A percentile compares a stretch with the other conserved stretches of the same genome.
These are phyloP conservation scores for Heliangelus exortis DNA, from an alignment of 2,797 vertebrate species.

Conservation along the genomic window DNA sequence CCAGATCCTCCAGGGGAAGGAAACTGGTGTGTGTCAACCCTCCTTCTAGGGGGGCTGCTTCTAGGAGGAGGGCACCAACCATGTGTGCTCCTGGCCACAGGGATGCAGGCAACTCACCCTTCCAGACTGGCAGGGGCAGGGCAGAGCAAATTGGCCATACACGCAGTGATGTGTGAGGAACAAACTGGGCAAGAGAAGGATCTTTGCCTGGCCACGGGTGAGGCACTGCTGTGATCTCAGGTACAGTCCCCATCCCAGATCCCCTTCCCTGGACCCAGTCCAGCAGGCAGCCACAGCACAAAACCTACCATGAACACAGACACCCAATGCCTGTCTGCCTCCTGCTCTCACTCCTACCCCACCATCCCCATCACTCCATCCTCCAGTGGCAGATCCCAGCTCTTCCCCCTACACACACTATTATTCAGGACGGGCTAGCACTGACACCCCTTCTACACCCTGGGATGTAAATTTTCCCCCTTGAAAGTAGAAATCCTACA, in stretches of 20 bases:
- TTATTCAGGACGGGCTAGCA: neutral
- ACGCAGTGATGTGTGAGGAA: neutral
- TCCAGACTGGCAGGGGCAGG: neutral
- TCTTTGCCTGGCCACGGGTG: fast-evolving
- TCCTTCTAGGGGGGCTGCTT: neutral
- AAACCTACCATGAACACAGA: fast-evolving
- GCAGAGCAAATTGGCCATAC: neutral
- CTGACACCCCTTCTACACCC: neutral
- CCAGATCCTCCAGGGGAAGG: neutral
- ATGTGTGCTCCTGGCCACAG: neutral
- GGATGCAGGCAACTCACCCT: neutral
- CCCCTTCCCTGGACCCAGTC: neutral
- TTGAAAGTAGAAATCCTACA: neutral
- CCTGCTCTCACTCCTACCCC: neutral
- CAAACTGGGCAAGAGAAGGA: neutral
- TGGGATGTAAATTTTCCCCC: neutral
- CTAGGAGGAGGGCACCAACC: neutral
- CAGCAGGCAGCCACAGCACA: neutral
- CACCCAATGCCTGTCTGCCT: neutral
- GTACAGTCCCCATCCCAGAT: too few species aligned
- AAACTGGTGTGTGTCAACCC: neutral
- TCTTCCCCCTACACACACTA: neutral
- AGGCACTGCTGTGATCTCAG: neutral
- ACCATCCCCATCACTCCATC: neutral
- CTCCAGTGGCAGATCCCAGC: neutral